Evolutionary conservation across 2,888 invertebrate species (phyloP), one percentile per base, ranked within the genome.

Genomic region (Ophion slaviceki): DNA sequence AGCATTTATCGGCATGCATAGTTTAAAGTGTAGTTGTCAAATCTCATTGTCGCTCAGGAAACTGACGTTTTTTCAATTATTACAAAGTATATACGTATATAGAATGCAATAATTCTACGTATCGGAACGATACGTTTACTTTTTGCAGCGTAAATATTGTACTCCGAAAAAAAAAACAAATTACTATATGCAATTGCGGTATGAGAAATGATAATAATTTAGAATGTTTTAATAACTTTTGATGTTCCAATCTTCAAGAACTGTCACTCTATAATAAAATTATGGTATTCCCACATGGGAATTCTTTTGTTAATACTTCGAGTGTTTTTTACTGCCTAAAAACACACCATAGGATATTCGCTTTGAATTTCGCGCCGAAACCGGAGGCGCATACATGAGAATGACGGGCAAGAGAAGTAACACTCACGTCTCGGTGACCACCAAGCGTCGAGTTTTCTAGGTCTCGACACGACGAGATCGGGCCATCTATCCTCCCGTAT

Each of bases 401-500:
- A 32, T 24, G 5, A 79, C 40, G 36, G 24, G 2, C 0, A 62
- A 62, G 24, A 7, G 2, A 62, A 7, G 5, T 32, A 78, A 66
- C 91, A 94, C 94, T 94, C 86, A 94, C 94, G 94, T 90, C 93
- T 92, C 84, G 93, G 93, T 85, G 88, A 89, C 93, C 93, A 93
- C 94, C 94, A 93, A 59, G 89, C 91, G 87, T 93, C 93, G 88
- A 93, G 89, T 88, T 93, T 94, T 83, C 93, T 91, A 17, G 94
- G 94, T 88, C 94, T 90, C 57, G 94, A 94, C 4, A 94, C 94
- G 17, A 94, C 92, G 57, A 94, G 89, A 85, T 94, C 93, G 11
- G 94, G 94, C 94, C 94, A 94, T 83, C 92, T 93, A 87, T 94
- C 95, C 87, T 95, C 95, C 88, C 94, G 92, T 66, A 95, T 93